Evolutionary conservation across 2,888 invertebrate species (phyloP), one percentile per base, ranked within the genome.

Genomic region (Empis livida): DNA sequence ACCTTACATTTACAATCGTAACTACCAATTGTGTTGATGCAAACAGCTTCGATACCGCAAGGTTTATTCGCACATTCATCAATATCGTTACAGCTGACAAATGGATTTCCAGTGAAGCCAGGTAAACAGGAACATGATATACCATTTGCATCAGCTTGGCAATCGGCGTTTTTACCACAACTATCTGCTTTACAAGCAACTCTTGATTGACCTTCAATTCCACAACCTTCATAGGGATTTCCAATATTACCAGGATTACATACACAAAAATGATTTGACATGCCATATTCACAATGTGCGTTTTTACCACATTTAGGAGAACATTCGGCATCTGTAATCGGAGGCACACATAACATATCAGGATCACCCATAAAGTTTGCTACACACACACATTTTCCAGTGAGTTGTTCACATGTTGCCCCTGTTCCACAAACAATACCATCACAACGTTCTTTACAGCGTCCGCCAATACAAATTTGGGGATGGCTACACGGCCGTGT

Each of bases 1-100:
- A 84, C 84, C 61, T 85, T 82, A 62, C 95, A 95, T 38, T 85
- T 78, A 64, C 95, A 95, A 62, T 89, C 89, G 63, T 82, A 94
- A 57, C 85, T 82, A 45, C 94, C 94, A 13, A 83, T 78, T 0
- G 87, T 86, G 63, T 95, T 94, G 53, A 92, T 84, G 61, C 95
- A 95, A 40, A 84, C 82, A 1, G 94, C 91, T 63, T 89, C 86
- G 58, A 78, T 76, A 9, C 86, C 90, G 60, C 89, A 89, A 1
- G 86, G 86, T 58, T 81, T 82, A 53, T 79, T 79, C 50, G 73
- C 74, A 61, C 90, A 91, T 69, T 91, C 90, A 60, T 91, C 82
- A 45, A 89, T 77, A 61, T 91, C 91, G 57, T 79, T 79, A 62
- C 93, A 93, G 54, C 79, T 78, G 49, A 91, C 78, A 62, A 87